Base-by-base conservation (phyloP, 92 coral and sea anemone species). In the Anthopleura xanthogrammica region DNA sequence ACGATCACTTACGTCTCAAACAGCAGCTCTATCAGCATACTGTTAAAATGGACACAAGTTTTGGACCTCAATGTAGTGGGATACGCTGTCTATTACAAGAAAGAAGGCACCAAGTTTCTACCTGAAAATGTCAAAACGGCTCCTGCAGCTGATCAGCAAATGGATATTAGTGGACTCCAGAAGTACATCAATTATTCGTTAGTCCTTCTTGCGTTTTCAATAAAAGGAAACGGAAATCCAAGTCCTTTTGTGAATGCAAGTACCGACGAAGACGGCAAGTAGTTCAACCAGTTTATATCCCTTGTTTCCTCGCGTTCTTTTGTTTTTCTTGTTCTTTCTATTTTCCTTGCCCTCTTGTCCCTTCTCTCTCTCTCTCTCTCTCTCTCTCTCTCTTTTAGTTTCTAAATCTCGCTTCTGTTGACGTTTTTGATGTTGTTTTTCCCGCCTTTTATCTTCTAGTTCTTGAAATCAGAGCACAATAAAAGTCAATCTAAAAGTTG, bases 221-320 rank as follows among this genome's bases (percentile, higher is more conserved):
- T 88, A 23, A 70, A 75, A 41, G 94, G 94, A 9, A 60, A 58
- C 72, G 90, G 94, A 12, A 23, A 52, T 23, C 89, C 94, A 64
- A 79, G 73, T 29, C 68, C 58, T 43, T 60, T 68, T 16, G 66
- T 68, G 1, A 58, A 64, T 29, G 83, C 86, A 22, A 72, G 54
- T 19, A 91, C 94, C 3, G 94, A 91, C 52, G 89, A 91, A 82
- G 94, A 91, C 57, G 84, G 92, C 60, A 85, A 43, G 73, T 29
- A 62, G 29, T 19, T 9, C 17, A 5, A n/a, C 5, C 4, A 16
- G 64, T 19, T 57, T 13, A 14, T 57, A 16, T 62, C 12, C 29
- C 29, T 62, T 5, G 10, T 19, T 20, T 62, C 2, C 24, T 60
- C 68, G 3, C 10, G 22, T 17, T 12, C 22, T 60, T 60, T 75